Base-by-base conservation (phyloP, 2,888 invertebrate genomes). In the Diadegma fenestrale region DNA sequence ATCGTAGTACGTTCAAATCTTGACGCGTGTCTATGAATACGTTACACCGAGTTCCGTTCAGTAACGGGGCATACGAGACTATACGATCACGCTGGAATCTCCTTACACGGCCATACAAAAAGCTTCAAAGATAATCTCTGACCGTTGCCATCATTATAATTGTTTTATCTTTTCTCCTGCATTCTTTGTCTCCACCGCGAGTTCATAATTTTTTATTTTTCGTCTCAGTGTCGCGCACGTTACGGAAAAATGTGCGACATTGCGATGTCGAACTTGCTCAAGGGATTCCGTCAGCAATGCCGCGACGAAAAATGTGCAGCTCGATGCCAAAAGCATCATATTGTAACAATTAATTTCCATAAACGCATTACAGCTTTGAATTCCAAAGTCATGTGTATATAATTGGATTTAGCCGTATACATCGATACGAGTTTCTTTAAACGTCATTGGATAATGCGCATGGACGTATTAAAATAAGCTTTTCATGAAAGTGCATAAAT, bases 1-100 rank as follows among this genome's bases (percentile, higher is more conserved):
- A 33, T 22, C 78, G 54, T 33, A 45, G 54, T 54, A 68, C 26
- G 69, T 71, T 86, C 87, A 81, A 86, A 85, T 80, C 83, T 77
- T 73, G 83, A 86, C 88, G 87, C 88, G 91, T 87, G 89, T 87
- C 85, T 87, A 75, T 82, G 87, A 89, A 87, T 86, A 86, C 79
- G 61, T 84, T 84, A 84, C 86, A 86, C 88, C 85, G 85, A 83
- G 84, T 88, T 88, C 86, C 88, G 89, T 90, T 90, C 77, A 61
- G 83, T 87, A 88, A 88, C 87, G 88, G 88, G 63, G 51, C 43
- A 45, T 72, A 51, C 17, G 33, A 72, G 51, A 77, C 54, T 54
- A 63, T 79, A 48, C 43, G 14, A 45, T n/a, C 19, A 51, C 14
- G 41, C 2, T 54, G 45, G 43, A 68, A 80, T 45, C 61, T 19